Percentiles rank a stretch among this genome's conserved stretches.
Conservation (phyloP, 2,797 vertebrate species). For the Siniperca undulata region DNA sequence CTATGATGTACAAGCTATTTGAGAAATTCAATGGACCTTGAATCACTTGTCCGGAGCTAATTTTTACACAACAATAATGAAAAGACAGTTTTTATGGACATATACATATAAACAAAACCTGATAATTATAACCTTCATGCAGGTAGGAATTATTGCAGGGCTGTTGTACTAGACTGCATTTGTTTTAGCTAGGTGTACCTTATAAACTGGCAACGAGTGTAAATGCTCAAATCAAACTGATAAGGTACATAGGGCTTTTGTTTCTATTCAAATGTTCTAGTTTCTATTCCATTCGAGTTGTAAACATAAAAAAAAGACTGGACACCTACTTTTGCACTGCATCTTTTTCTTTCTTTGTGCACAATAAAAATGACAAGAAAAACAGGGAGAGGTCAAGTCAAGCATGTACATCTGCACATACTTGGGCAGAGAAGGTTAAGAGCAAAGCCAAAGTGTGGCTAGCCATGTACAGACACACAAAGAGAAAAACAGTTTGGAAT, state of each 20-base stretch:
- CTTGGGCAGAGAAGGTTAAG: constrained; percentile 44
- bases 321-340: background rate
- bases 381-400: constrained; percentile 47
- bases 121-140: background rate
- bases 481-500: constrained; percentile 69
- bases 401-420: constrained; percentile 58
- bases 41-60: background rate
- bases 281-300: background rate
- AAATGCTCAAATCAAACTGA: background rate
- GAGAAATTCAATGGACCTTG: background rate
- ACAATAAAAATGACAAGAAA: constrained; percentile 37
- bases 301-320: background rate
- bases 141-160: background rate
- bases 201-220: background rate
- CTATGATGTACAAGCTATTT: background rate
- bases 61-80: background rate
- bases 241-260: background rate
- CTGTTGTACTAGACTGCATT: background rate
- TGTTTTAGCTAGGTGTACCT: background rate
- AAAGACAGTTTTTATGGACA: background rate
- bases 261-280: background rate
- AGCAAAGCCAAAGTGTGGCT: constrained; percentile 54
- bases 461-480: constrained; percentile 55
- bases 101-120: too few relatives aligned
- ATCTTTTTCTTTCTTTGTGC: background rate